Percentiles rank a stretch among this genome's conserved stretches.
phyloP scores from a whole-genome alignment of 2,888 invertebrate genomes.

The Cephus nigrinus region DNA sequence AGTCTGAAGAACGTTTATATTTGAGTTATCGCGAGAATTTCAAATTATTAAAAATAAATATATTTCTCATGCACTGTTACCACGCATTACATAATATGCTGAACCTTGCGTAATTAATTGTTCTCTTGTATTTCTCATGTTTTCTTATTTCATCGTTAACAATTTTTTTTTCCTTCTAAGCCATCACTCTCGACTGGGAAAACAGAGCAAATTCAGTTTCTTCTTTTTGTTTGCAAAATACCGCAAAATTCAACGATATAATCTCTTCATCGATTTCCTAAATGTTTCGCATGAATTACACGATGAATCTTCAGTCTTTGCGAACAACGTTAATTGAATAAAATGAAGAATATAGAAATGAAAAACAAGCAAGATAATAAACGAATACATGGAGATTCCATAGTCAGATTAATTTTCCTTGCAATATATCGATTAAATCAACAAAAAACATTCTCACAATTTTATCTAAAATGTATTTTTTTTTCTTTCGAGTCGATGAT shows the following conservation, averaged over 20 bases:
- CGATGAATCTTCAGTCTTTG: background rate
- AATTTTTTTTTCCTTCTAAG: background rate
- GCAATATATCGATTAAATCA: background rate
- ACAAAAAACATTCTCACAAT: background rate
- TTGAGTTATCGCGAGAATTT: slow-evolving; percentile 29
- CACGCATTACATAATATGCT: slow-evolving; percentile 33
- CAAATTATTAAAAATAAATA: slow-evolving; percentile 56
- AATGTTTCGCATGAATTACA: background rate
- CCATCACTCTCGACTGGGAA: background rate
- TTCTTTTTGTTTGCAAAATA: background rate
- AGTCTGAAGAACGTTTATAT: background rate
- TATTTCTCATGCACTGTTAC: slow-evolving; percentile 43
- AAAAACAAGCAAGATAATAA: background rate
- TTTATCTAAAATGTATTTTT: background rate
- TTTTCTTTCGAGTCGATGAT: background rate
- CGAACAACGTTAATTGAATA: background rate
- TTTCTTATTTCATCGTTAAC: background rate
- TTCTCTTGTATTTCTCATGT: background rate
- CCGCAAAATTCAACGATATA: background rate
- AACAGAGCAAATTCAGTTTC: background rate
- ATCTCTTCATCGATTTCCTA: background rate
- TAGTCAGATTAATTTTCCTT: background rate
- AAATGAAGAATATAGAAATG: background rate
- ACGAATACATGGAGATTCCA: background rate
- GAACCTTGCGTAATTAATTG: background rate